These are phyloP conservation scores for Pseudomyrmex flavicornis DNA, from an alignment of 1,140 invertebrate genomes.

Conservation along the genomic window DNA sequence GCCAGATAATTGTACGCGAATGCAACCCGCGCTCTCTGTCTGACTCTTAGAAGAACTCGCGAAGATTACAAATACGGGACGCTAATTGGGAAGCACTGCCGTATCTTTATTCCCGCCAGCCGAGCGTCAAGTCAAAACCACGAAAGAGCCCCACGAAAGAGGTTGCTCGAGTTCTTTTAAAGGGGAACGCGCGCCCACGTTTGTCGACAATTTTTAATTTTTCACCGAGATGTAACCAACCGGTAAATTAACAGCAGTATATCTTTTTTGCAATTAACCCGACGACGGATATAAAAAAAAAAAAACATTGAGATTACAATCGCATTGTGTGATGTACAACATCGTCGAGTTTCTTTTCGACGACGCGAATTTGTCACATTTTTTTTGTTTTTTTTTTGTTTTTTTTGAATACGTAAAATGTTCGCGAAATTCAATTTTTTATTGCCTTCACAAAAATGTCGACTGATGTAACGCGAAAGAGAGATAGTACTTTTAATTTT, in stretches of 20 bases:
- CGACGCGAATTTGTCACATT: not conserved
- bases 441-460: not conserved
- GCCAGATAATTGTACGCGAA: constrained; percentile 61
- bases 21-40: constrained; percentile 2
- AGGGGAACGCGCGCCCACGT: constrained; percentile 39
- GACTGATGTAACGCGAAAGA: not conserved
- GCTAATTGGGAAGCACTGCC: constrained; percentile 63
- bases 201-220: constrained; percentile 59
- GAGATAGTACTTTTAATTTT: not conserved
- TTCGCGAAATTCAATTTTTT: not conserved
- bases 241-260: constrained; percentile 44
- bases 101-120: constrained; percentile 62
- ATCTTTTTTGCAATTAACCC: constrained; percentile 38
- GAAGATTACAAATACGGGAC: constrained; percentile 66
- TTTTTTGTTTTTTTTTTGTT: too few species aligned
- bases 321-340: not conserved
- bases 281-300: not conserved
- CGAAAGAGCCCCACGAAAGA: not conserved
- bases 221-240: constrained; percentile 24
- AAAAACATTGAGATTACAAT: constrained; percentile 15
- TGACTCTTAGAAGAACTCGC: constrained; percentile 38
- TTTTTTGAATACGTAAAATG: constrained; percentile 9
- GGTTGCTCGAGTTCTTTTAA: constrained; percentile 31
- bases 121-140: constrained; percentile 50
- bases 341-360: not conserved